These are phyloP conservation scores for Drosophila koepferae DNA, from an alignment of 2,888 invertebrate genomes.

Conservation along the genomic window DNA sequence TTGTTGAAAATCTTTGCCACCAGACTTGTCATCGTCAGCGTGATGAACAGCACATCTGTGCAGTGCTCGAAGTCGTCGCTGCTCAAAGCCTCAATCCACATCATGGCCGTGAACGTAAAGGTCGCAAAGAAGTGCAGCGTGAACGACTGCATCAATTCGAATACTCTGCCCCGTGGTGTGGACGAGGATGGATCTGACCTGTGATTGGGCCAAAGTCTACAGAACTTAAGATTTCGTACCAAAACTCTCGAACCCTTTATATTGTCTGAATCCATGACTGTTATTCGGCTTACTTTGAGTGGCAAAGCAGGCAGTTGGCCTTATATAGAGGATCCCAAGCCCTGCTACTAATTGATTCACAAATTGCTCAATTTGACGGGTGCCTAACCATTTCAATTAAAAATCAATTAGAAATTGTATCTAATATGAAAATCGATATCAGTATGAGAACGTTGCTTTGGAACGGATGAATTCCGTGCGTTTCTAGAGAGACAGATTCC, in stretches of 20 bases:
- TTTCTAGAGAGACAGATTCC: slow-evolving; percentile 6
- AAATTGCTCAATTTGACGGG: slow-evolving; percentile 63
- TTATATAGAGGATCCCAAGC: slow-evolving; percentile 32
- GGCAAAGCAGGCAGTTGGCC: background rate
- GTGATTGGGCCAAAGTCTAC: slow-evolving; percentile 38
- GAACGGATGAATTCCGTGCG: slow-evolving; percentile 11
- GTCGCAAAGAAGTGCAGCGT: slow-evolving; percentile 23
- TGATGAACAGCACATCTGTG: slow-evolving; percentile 45
- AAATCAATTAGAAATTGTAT: slow-evolving; percentile 48
- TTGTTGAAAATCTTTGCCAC: slow-evolving; percentile 44
- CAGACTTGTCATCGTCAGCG: slow-evolving; percentile 46
- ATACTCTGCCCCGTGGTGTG: background rate
- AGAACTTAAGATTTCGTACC: slow-evolving; percentile 19
- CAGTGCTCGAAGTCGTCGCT: slow-evolving; percentile 50
- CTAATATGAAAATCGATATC: slow-evolving; percentile 50
- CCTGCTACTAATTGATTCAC: slow-evolving; percentile 1
- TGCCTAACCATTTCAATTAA: slow-evolving; percentile 56
- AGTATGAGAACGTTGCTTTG: slow-evolving; percentile 1
- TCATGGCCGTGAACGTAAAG: slow-evolving; percentile 26
- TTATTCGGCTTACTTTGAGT: slow-evolving; percentile 10
- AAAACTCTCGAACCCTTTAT: slow-evolving; percentile 37
- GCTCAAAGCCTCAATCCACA: slow-evolving; percentile 55
- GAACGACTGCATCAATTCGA: slow-evolving; percentile 19
- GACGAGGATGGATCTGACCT: background rate
- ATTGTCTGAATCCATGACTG: slow-evolving; percentile 42